Evolutionary conservation across 2,113 vertebrate genomes (phyloP).

Genomic region (Ailurus styani): DNA sequence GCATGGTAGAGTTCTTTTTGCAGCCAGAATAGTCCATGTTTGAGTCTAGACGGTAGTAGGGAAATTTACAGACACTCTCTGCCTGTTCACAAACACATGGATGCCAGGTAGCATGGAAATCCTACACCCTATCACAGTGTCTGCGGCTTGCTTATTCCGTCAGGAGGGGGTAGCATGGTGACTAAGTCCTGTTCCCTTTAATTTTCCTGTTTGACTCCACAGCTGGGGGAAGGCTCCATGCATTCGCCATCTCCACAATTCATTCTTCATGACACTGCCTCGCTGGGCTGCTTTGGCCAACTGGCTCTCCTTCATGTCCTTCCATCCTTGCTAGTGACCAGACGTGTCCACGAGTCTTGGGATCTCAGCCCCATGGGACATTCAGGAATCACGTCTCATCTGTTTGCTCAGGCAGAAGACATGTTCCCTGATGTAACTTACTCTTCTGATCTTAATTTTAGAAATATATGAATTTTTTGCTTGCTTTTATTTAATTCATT

Average conservation of each 20-base stretch:
- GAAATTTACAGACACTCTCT: fast-evolving
- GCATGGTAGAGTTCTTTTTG: not conserved
- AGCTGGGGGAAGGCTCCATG: not conserved
- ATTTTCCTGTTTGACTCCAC: not conserved
- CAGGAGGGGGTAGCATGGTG: not conserved
- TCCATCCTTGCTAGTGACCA: not conserved
- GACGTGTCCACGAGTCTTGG: not conserved
- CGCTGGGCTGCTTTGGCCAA: fast-evolving
- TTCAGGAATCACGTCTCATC: not conserved
- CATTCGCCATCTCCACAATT: not conserved
- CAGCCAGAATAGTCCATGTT: fast-evolving
- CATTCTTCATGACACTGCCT: not conserved
- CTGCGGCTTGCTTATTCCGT: not conserved
- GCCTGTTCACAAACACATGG: no score
- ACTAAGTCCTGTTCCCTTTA: not conserved
- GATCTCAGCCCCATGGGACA: not conserved
- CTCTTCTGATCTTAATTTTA: not conserved
- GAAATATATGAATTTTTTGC: not conserved
- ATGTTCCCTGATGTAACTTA: not conserved
- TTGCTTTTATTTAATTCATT: not conserved
- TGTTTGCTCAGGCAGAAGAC: not conserved
- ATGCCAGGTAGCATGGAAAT: fast-evolving
- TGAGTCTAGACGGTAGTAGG: not conserved
- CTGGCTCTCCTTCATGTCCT: fast-evolving
- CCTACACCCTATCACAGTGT: fast-evolving